Evolutionary conservation across 2,113 vertebrate genomes (phyloP).

Genomic region (Nipponia nippon): DNA sequence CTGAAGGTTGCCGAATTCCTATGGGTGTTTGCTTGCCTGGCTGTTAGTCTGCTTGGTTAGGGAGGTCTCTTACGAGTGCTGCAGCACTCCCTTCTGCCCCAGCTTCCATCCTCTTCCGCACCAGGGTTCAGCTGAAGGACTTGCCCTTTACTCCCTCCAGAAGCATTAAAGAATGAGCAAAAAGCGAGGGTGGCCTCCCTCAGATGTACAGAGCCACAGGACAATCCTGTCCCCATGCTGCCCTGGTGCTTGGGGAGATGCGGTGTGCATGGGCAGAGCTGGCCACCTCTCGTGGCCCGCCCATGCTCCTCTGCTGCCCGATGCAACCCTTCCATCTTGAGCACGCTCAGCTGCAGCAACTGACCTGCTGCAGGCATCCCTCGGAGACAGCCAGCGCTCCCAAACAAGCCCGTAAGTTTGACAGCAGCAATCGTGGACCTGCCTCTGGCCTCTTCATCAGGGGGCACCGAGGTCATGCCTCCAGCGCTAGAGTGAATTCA

Average conservation of each 20-base stretch:
- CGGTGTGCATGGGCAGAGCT: background rate
- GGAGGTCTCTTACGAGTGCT: background rate
- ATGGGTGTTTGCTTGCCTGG: no score
- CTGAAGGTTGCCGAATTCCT: background rate
- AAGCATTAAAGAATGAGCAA: background rate
- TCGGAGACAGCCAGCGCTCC: background rate
- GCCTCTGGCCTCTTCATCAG: no score
- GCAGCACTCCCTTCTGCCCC: background rate
- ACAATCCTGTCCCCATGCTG: background rate
- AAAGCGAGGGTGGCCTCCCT: background rate
- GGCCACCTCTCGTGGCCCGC: background rate
- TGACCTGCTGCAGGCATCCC: background rate
- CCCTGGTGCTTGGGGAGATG: background rate
- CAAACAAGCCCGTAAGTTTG: background rate
- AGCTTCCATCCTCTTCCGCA: background rate
- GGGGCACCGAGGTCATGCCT: accelerated
- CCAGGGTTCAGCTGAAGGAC: background rate
- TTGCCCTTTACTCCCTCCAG: background rate
- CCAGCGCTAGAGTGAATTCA: background rate
- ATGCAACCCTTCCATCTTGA: background rate
- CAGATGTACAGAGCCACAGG: background rate
- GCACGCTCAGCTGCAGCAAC: accelerated
- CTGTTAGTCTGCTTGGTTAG: background rate
- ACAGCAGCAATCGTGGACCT: background rate
- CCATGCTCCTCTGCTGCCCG: background rate